A percentile compares a stretch with the other conserved stretches of the same genome.
Conservation (phyloP, 2,888 invertebrate species). For the Tryphoninae sp. region DNA sequence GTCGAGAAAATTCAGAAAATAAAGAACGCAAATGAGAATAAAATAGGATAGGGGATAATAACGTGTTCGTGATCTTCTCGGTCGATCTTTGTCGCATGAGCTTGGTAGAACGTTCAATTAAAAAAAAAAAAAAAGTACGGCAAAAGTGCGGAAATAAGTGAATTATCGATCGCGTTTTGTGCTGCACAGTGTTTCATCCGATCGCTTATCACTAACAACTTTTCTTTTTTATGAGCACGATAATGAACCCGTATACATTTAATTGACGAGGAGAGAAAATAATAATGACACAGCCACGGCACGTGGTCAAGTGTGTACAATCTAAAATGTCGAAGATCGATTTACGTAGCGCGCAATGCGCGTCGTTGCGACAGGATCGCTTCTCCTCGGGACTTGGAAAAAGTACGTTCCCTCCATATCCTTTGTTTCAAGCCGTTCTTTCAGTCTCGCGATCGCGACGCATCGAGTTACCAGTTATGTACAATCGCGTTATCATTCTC, state of each 20-base stretch:
- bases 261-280: not conserved
- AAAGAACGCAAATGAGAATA: no score
- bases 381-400: not conserved
- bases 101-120: no score
- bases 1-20: no score
- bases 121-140: no score
- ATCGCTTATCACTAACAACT: not conserved
- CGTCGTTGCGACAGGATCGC: not conserved
- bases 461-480: not conserved
- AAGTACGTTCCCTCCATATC: not conserved
- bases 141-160: no score
- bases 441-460: not conserved
- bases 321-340: not conserved
- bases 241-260: not conserved
- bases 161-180: not conserved
- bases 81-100: no score
- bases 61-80: no score
- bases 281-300: not conserved
- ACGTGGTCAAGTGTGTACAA: not conserved
- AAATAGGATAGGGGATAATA: no score
- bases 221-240: not conserved
- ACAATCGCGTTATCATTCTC: not conserved
- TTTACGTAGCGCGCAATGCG: not conserved
- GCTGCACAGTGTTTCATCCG: not conserved
- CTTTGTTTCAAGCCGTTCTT: not conserved